Base-by-base conservation (phyloP, 1,140 invertebrate genomes). In the Macrobrachium rosenbergii region DNA sequence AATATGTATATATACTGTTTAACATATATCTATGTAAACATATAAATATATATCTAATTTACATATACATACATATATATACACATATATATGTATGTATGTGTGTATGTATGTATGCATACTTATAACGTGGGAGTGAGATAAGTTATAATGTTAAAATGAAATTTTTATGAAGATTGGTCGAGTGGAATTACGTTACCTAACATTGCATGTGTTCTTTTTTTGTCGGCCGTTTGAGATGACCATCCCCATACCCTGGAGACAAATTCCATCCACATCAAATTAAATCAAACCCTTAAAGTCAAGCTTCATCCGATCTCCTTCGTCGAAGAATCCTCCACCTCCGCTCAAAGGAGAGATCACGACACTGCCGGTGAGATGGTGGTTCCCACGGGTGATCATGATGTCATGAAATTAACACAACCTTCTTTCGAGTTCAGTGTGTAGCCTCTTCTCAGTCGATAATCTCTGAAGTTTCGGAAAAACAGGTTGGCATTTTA, bases 11-110 rank as follows among this genome's bases (percentile, higher is more conserved):
- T 43, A 43, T 16, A 43, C 16, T 76, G n/a, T n/a, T n/a, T n/a
- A n/a, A 76, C 43, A 45, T 76, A 76, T 76, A 76, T 76, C 37
- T 76, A 45, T 76, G 43, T 76, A 76, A 43, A 76, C 43, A 76
- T 76, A 76, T 76, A 76, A 17, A 52, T 45, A 76, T n/a, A n/a
- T n/a, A n/a, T n/a, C n/a, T n/a, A n/a, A n/a, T n/a, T n/a, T n/a
- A n/a, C n/a, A n/a, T n/a, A 43, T 76, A 45, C 16, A 52, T 52
- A 43, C n/a, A 52, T 45, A 45, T 76, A 76, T 52, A 76, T 43
- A 76, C n/a, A 43, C n/a, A 43, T 76, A 45, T 77, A 14, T 43
- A 14, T 37, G n/a, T 82, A 23, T 19, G 43, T n/a, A 21, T 17
- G n/a, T 73, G 12, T 43, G 12, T 64, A 45, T 81, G n/a, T 82